These are phyloP conservation scores for Baryphthengus martii DNA, from an alignment of 2,113 vertebrate species.

Conservation along the genomic window DNA sequence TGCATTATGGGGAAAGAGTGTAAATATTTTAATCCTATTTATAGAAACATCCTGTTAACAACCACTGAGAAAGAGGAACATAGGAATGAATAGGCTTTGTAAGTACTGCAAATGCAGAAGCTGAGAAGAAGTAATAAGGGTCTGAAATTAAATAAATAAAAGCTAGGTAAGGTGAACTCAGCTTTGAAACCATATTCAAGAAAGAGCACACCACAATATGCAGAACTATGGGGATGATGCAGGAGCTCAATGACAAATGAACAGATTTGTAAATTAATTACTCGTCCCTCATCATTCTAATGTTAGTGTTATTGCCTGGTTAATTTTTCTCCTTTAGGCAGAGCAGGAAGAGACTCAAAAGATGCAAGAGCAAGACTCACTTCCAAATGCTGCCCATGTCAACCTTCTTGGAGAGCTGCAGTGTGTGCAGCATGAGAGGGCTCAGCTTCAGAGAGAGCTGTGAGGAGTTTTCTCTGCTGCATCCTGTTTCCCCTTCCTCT, in stretches of 20 bases:
- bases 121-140: background rate
- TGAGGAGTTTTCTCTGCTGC: slow-evolving; percentile 16
- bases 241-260: background rate
- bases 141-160: background rate
- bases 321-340: slow-evolving; percentile 49
- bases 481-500: background rate
- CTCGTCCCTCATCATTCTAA: background rate
- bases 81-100: background rate
- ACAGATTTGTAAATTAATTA: background rate
- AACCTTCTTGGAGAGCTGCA: slow-evolving; percentile 67
- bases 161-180: background rate
- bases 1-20: background rate
- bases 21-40: background rate
- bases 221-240: background rate
- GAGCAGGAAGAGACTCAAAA: slow-evolving; percentile 66
- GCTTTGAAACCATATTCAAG: background rate
- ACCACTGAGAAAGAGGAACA: background rate
- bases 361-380: slow-evolving; percentile 69
- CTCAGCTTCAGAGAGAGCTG: slow-evolving; percentile 67
- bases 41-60: background rate
- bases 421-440: slow-evolving; percentile 58
- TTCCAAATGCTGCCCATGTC: slow-evolving; percentile 66
- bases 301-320: background rate
- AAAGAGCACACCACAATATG: background rate
- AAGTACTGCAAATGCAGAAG: background rate